Conservation (phyloP, 2,797 vertebrate genomes). For the Geotrypetes seraphini region DNA sequence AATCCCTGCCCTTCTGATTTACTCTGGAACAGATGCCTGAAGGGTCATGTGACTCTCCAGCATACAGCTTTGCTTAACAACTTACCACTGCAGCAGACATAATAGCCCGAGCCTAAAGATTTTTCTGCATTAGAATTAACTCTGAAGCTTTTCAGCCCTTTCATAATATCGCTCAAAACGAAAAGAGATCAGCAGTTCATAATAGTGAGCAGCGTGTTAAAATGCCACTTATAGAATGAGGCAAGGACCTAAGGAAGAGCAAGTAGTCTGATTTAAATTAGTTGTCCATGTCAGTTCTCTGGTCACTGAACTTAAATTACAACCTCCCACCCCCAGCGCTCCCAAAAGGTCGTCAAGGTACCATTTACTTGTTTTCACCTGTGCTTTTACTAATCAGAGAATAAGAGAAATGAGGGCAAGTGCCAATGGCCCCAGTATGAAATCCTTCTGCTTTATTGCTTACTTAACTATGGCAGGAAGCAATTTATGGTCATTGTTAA, state of each 20-base stretch:
- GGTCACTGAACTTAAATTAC: not conserved
- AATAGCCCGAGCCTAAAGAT: not conserved
- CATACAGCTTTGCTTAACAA: not conserved
- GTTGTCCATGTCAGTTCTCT: constrained; percentile 4
- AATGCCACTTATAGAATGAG: no score
- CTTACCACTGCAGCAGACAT: no score
- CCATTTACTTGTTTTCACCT: constrained; percentile 8
- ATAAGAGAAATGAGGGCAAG: constrained; percentile 11
- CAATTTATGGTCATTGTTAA: constrained; percentile 16
- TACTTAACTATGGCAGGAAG: constrained; percentile 18
- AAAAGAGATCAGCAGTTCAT: constrained; percentile 25
- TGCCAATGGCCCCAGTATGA: not conserved
- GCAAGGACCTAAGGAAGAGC: no score
- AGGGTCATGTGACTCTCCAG: no score
- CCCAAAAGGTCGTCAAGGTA: not conserved
- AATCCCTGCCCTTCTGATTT: not conserved
- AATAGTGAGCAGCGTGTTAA: constrained; percentile 9
- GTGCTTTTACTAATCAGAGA: constrained; percentile 18
- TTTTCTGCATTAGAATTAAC: not conserved
- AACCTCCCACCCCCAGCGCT: constrained; percentile 2
- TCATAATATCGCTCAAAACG: constrained; percentile 20
- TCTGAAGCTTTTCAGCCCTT: constrained; percentile 15
- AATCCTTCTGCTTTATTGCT: constrained; percentile 9
- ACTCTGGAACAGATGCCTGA: no score
- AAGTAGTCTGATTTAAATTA: no score